A percentile compares a stretch with the other conserved stretches of the same genome.
These are phyloP conservation scores for Dreissena polymorpha DNA, from an alignment of 1,140 invertebrate species.

Conservation along the genomic window DNA sequence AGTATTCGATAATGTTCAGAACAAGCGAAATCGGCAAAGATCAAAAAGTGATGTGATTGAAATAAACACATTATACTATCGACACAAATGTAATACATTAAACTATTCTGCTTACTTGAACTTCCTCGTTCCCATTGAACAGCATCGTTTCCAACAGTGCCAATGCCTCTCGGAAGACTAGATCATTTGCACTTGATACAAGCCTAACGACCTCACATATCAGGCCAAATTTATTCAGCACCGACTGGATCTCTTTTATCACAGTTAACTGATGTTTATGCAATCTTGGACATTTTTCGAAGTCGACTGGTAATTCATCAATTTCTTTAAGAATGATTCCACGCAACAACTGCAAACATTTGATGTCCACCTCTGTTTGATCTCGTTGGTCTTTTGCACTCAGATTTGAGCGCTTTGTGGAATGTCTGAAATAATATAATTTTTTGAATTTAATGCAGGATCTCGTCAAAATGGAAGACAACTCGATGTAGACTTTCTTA, in stretches of 20 bases:
- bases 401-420: slow-evolving; percentile 19
- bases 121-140: slow-evolving; percentile 67
- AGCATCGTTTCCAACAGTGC: slow-evolving; percentile 65
- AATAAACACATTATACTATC: too few relatives aligned
- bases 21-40: too few relatives aligned
- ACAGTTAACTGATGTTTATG: slow-evolving; percentile 51
- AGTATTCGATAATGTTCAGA: too few relatives aligned
- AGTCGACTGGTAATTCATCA: slow-evolving; percentile 70
- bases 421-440: neutral
- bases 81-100: too few relatives aligned
- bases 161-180: slow-evolving; percentile 65
- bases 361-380: slow-evolving; percentile 73
- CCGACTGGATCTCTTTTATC: slow-evolving; percentile 61
- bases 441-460: slow-evolving; percentile 63
- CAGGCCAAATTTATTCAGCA: slow-evolving; percentile 57
- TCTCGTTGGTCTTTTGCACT: slow-evolving; percentile 65
- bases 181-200: slow-evolving; percentile 61
- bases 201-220: slow-evolving; percentile 59
- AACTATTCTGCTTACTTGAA: slow-evolving; percentile 59
- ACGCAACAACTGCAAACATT: slow-evolving; percentile 71
- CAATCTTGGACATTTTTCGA: slow-evolving; percentile 60
- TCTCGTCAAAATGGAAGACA: too few relatives aligned
- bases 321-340: slow-evolving; percentile 75
- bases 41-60: too few relatives aligned
- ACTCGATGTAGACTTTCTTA: too few relatives aligned